Conservation (phyloP, 1,140 invertebrate genomes). For the Gonioctena quinquepunctata region DNA sequence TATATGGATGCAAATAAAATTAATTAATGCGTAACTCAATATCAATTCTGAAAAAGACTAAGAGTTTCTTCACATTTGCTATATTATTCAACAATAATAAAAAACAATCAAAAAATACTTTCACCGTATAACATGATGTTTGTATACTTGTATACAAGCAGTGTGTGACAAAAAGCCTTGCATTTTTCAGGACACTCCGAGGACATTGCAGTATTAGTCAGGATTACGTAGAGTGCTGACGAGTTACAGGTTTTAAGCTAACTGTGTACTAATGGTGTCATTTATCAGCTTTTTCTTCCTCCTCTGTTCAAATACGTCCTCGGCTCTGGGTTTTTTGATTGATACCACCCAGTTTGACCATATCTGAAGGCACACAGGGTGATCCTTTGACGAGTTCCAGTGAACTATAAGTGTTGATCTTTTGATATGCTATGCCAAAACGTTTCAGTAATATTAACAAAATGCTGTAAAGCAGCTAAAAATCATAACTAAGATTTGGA, state of each 20-base stretch:
- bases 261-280: conserved; percentile 28
- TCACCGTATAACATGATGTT: neutral
- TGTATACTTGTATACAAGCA: neutral
- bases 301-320: conserved; percentile 28
- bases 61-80: too few relatives aligned
- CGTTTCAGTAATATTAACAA: too few relatives aligned
- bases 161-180: conserved; percentile 9
- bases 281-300: conserved; percentile 29
- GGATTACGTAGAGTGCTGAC: conserved; percentile 25
- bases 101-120: too few relatives aligned
- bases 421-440: too few relatives aligned
- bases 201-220: conserved; percentile 25
- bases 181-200: conserved; percentile 22
- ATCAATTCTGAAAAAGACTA: too few relatives aligned
- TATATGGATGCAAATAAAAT: too few relatives aligned
- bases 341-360: conserved; percentile 24
- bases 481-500: too few relatives aligned
- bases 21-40: too few relatives aligned
- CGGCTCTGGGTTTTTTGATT: conserved; percentile 25
- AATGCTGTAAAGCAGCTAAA: too few relatives aligned
- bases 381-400: too few relatives aligned
- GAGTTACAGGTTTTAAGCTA: conserved; percentile 30
- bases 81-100: too few relatives aligned
- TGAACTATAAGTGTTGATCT: too few relatives aligned
- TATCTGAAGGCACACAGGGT: conserved; percentile 14